Percentiles rank a stretch among this genome's conserved stretches.
Conservation (phyloP, 2,888 invertebrate species). For the Macrosoma leucophasiata region DNA sequence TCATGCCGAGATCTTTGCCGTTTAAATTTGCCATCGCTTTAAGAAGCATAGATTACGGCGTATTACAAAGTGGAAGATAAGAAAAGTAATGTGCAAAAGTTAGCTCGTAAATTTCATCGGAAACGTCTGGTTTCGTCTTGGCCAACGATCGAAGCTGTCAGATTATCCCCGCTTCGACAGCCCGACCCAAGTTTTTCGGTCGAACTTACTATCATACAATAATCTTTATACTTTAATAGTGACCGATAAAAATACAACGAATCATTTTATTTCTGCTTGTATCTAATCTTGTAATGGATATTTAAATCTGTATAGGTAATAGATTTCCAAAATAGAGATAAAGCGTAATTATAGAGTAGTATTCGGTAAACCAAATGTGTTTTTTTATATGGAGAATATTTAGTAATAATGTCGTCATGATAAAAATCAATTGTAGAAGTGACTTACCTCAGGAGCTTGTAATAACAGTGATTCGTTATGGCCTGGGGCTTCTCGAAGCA, state of each 20-base stretch:
- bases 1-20: slow-evolving; percentile 8
- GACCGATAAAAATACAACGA: slow-evolving; percentile 19
- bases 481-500: slow-evolving; percentile 27
- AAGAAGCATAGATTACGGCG: slow-evolving; percentile 34
- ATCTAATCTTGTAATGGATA: slow-evolving; percentile 13
- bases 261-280: too few species aligned
- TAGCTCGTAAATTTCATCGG: slow-evolving; percentile 61
- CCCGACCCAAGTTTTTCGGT: slow-evolving; percentile 48
- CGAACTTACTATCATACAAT: slow-evolving; percentile 43
- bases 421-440: slow-evolving; percentile 63
- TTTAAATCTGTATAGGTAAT: slow-evolving; percentile 30
- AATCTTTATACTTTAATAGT: slow-evolving; percentile 32
- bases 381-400: slow-evolving; percentile 44
- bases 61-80: slow-evolving; percentile 56
- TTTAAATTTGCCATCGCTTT: slow-evolving; percentile 15
- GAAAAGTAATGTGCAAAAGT: slow-evolving; percentile 67
- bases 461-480: slow-evolving; percentile 52
- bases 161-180: slow-evolving; percentile 64
- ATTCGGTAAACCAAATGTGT: slow-evolving; percentile 20
- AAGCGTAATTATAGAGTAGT: slow-evolving; percentile 37
- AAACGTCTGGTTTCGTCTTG: slow-evolving; percentile 59
- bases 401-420: slow-evolving; percentile 66
- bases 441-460: slow-evolving; percentile 49
- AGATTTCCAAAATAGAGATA: slow-evolving; percentile 46
- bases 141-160: slow-evolving; percentile 47